A percentile compares a stretch with the other conserved stretches of the same genome.
Evolutionary conservation across 2,797 vertebrate genomes (phyloP).

Genomic region (Pseudocheirus occidentalis): DNA sequence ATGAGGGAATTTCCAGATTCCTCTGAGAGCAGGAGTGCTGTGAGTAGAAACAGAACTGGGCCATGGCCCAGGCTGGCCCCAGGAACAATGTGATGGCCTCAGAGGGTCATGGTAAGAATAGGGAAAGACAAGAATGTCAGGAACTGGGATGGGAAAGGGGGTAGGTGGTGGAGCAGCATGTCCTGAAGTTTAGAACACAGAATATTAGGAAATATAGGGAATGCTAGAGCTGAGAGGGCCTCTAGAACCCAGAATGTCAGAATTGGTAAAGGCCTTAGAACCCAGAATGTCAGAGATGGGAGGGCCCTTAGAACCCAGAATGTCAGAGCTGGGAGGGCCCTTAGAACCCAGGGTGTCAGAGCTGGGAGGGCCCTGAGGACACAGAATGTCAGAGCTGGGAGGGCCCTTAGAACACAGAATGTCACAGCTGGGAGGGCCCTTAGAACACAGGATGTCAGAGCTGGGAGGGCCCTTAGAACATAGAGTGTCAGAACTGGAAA

Average conservation of each 20-base stretch:
- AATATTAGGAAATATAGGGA: neutral
- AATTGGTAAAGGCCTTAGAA: neutral
- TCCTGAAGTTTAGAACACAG: neutral
- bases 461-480: too few species aligned
- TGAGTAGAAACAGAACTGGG: neutral
- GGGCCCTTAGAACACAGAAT: too few species aligned
- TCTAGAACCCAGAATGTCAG: neutral
- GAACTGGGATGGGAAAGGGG: neutral
- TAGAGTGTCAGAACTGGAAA: neutral
- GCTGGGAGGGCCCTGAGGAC: fast-evolving
- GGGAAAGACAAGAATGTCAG: neutral
- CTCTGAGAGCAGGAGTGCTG: neutral
- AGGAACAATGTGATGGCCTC: neutral
- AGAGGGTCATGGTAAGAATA: neutral
- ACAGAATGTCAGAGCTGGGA: neutral
- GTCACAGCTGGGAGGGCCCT: neutral
- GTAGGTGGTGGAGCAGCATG: too few species aligned
- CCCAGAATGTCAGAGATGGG: neutral
- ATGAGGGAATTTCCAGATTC: neutral
- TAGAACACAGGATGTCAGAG: too few species aligned
- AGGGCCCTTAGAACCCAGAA: neutral
- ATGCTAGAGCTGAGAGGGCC: neutral
- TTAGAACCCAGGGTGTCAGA: neutral
- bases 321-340: neutral
- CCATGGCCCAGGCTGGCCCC: neutral